These are phyloP conservation scores for Procavia capensis DNA, from an alignment of 2,113 vertebrate species.

Conservation along the genomic window DNA sequence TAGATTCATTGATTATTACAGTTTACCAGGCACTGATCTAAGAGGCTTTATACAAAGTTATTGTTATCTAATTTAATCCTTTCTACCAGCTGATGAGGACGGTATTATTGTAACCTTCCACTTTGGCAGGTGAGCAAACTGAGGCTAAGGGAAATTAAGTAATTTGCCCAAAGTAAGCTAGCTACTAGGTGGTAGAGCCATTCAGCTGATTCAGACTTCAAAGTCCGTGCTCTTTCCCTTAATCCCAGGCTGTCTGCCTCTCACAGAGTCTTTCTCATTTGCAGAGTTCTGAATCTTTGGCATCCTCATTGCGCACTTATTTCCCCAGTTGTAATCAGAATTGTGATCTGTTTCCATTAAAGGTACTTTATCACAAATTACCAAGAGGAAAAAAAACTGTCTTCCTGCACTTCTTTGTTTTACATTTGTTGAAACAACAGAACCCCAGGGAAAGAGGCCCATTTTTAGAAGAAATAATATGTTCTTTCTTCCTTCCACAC, in stretches of 20 bases:
- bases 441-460: slow-evolving; percentile 27
- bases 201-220: slow-evolving; percentile 36
- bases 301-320: not conserved
- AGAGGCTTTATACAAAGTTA: slow-evolving; percentile 30
- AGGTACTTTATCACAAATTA: slow-evolving; percentile 39
- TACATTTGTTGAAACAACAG: slow-evolving; percentile 62
- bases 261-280: not conserved
- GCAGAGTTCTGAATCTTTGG: slow-evolving; percentile 18
- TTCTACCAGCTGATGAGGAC: not conserved
- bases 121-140: not conserved
- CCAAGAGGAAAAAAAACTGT: not conserved
- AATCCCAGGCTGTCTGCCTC: not conserved
- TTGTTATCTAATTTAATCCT: slow-evolving; percentile 41
- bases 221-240: slow-evolving; percentile 7
- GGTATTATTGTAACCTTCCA: not conserved
- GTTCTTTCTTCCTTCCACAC: slow-evolving; percentile 38
- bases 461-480: slow-evolving; percentile 6
- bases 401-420: slow-evolving; percentile 55
- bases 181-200: not conserved
- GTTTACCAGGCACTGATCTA: slow-evolving; percentile 15
- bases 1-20: slow-evolving; percentile 37
- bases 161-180: slow-evolving; percentile 23
- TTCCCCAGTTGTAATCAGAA: slow-evolving; percentile 51
- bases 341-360: slow-evolving; percentile 63
- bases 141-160: not conserved